Conservation (phyloP, 1,140 invertebrate species). For the Homarus americanus region DNA sequence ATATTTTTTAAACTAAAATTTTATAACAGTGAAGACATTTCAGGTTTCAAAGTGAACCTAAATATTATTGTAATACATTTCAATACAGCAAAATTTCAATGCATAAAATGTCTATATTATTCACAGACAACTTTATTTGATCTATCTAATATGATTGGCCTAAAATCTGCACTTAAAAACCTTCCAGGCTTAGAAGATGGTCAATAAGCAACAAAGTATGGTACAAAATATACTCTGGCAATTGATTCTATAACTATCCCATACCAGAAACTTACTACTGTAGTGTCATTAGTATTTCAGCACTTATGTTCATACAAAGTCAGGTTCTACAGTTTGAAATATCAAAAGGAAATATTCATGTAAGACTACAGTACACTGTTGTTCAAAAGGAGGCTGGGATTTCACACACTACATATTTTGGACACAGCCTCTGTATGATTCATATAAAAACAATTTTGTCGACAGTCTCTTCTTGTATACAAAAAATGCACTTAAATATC, state of each 20-base stretch:
- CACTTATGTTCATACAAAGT: not conserved
- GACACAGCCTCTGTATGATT: constrained; percentile 39
- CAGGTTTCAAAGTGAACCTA: not conserved
- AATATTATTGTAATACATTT: not conserved
- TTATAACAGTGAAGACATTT: not conserved
- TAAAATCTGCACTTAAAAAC: not conserved
- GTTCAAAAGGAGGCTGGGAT: constrained; percentile 26
- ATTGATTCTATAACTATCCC: constrained; percentile 12
- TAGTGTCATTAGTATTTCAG: not conserved
- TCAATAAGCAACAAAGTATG: constrained; percentile 5
- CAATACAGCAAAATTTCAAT: not conserved
- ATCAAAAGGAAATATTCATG: constrained; percentile 8
- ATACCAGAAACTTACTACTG: constrained; percentile 17
- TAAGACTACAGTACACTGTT: constrained; percentile 7
- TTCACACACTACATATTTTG: constrained; percentile 29
- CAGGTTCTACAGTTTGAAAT: not conserved
- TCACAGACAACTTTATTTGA: not conserved
- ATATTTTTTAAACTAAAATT: not conserved
- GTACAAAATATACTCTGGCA: constrained; percentile 21
- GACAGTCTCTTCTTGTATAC: constrained; percentile 39
- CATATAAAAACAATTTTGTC: constrained; percentile 33
- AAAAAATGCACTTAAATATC: constrained; percentile 70
- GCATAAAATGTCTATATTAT: constrained; percentile 10
- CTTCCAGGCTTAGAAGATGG: not conserved
- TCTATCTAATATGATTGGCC: not conserved